These are phyloP conservation scores for Etheostoma cragini DNA, from an alignment of 2,113 vertebrate species.

Conservation along the genomic window DNA sequence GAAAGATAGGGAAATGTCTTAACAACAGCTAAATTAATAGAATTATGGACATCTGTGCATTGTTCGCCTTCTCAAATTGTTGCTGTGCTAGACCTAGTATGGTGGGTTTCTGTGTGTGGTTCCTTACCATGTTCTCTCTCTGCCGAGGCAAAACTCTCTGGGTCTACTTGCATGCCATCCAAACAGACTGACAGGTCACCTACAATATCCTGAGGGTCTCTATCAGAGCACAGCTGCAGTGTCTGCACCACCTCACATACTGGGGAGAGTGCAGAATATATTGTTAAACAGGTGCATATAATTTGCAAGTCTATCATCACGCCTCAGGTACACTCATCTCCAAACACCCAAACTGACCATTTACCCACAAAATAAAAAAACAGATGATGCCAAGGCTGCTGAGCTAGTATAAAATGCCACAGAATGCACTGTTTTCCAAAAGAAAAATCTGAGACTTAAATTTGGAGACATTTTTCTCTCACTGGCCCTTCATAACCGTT, in stretches of 20 bases:
- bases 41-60: not conserved
- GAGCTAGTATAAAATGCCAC: not conserved
- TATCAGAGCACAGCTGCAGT: conserved; percentile 89
- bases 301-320: not conserved
- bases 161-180: conserved; percentile 92
- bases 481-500: not conserved
- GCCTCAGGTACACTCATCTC: not conserved
- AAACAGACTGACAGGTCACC: conserved; percentile 93
- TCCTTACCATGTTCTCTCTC: conserved; percentile 80
- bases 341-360: not conserved
- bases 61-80: not conserved
- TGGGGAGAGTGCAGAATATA: conserved; percentile 52
- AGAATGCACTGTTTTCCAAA: not conserved
- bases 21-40: not conserved
- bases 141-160: conserved; percentile 79
- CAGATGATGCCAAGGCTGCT: not conserved
- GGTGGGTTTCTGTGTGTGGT: conserved; percentile 20
- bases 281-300: not conserved
- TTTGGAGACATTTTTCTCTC: not conserved
- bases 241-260: conserved; percentile 93
- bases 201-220: conserved; percentile 87
- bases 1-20: not conserved
- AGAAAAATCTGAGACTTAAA: not conserved
- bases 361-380: not conserved
- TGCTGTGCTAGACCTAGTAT: not conserved